Conservation (phyloP, 2,113 vertebrate species). For the Dicrurus megarhynchus region DNA sequence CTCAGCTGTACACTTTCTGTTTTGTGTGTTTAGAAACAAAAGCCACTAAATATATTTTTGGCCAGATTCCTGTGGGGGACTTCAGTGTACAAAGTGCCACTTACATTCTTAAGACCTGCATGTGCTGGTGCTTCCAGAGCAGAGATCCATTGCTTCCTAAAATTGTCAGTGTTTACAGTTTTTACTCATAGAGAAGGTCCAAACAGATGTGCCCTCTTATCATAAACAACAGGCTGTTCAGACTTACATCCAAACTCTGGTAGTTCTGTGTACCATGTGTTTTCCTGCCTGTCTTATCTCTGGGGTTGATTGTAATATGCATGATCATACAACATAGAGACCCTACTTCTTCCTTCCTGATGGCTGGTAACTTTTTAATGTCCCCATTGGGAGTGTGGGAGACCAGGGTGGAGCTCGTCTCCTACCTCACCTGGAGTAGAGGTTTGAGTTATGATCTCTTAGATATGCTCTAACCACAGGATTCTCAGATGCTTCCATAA, state of each 20-base stretch:
- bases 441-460: neutral
- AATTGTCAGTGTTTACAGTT: neutral
- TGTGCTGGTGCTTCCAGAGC: neutral
- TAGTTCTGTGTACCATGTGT: neutral
- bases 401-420: neutral
- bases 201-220: neutral
- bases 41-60: neutral
- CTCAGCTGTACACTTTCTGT: neutral
- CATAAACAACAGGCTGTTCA: neutral
- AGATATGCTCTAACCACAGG: neutral
- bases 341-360: neutral
- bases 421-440: neutral
- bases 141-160: neutral
- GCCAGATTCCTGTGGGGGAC: neutral
- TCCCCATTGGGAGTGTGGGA: neutral
- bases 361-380: rapidly evolving
- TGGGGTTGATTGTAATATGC: neutral
- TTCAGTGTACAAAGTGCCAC: neutral
- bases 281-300: neutral
- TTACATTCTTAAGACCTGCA: neutral
- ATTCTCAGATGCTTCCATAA: neutral
- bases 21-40: constrained; percentile 25
- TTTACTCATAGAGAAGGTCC: neutral
- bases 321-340: neutral
- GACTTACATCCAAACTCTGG: neutral